Conservation (phyloP, 2,888 invertebrate genomes). For the Druceiella hillmani region DNA sequence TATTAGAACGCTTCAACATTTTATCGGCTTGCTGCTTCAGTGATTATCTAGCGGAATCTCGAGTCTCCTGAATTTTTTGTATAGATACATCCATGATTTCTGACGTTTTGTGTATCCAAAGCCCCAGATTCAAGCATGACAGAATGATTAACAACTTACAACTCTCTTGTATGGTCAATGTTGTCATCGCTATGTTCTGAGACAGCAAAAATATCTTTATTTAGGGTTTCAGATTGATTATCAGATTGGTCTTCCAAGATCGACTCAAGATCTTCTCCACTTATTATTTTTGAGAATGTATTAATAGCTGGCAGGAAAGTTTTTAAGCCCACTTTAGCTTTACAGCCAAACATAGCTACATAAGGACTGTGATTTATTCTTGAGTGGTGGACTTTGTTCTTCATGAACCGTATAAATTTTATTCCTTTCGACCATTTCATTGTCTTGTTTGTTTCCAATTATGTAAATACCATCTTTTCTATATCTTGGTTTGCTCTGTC, state of each 20-base stretch:
- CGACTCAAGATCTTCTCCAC: conserved; percentile 11
- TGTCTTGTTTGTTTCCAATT: too few relatives aligned
- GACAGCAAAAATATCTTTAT: too few relatives aligned
- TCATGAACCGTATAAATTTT: conserved; percentile 17
- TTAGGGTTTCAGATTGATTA: not conserved
- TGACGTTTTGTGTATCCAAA: too few relatives aligned
- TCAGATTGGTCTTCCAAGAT: conserved; percentile 1
- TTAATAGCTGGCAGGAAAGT: conserved; percentile 8
- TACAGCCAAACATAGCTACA: conserved; percentile 17
- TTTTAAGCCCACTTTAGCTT: conserved; percentile 12
- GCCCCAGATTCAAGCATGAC: too few relatives aligned
- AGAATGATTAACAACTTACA: too few relatives aligned
- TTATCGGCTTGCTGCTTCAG: not conserved
- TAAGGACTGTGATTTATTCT: conserved; percentile 17
- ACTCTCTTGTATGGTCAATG: too few relatives aligned
- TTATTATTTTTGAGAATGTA: conserved; percentile 6
- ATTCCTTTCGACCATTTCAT: conserved; percentile 17
- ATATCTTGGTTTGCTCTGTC: too few relatives aligned
- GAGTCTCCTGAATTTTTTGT: not conserved
- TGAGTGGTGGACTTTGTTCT: conserved; percentile 14
- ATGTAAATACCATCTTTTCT: conserved; percentile 14
- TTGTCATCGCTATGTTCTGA: too few relatives aligned
- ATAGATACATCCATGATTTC: not conserved
- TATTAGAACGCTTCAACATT: not conserved
- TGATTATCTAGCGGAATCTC: not conserved